A percentile compares a stretch with the other conserved stretches of the same genome.
phyloP scores from a whole-genome alignment of 2,888 invertebrate species.

The Drepana falcataria region DNA sequence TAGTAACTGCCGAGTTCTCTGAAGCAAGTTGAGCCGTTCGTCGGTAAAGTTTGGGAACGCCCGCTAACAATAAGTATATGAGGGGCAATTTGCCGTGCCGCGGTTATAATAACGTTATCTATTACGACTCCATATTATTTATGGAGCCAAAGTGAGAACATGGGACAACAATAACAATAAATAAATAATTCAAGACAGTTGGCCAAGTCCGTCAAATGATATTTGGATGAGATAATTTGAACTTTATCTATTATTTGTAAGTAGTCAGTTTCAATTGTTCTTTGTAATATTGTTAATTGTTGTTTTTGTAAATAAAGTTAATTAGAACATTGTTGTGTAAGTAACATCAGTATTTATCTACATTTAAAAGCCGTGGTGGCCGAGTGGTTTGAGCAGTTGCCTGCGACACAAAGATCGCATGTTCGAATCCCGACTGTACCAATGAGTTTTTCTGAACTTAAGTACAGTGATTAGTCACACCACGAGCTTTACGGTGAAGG shows the following conservation, averaged over 20 bases:
- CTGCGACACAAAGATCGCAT: too few relatives aligned
- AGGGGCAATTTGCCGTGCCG: conserved; percentile 23
- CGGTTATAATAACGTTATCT: conserved; percentile 21
- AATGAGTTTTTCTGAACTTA: too few relatives aligned
- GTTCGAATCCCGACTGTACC: too few relatives aligned
- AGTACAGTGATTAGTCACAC: too few relatives aligned
- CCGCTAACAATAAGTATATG: conserved; percentile 27
- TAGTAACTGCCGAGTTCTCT: conserved; percentile 18
- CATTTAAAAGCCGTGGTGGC: too few relatives aligned
- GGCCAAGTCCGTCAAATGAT: not conserved
- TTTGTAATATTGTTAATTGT: too few relatives aligned
- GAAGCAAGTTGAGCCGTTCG: conserved; percentile 31
- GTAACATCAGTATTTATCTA: too few relatives aligned
- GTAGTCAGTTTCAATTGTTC: too few relatives aligned
- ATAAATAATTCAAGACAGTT: not conserved
- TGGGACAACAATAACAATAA: conserved; percentile 6
- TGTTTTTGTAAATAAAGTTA: too few relatives aligned
- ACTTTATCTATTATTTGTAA: not conserved
- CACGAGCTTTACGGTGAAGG: too few relatives aligned
- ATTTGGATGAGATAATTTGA: not conserved
- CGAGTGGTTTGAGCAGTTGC: too few relatives aligned
- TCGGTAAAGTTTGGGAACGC: conserved; percentile 27
- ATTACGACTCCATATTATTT: conserved; percentile 17
- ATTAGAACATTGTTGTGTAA: too few relatives aligned
- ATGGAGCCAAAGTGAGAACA: conserved; percentile 11